Evolutionary conservation across 2,797 vertebrate species (phyloP).

Genomic region (Cuculus canorus): DNA sequence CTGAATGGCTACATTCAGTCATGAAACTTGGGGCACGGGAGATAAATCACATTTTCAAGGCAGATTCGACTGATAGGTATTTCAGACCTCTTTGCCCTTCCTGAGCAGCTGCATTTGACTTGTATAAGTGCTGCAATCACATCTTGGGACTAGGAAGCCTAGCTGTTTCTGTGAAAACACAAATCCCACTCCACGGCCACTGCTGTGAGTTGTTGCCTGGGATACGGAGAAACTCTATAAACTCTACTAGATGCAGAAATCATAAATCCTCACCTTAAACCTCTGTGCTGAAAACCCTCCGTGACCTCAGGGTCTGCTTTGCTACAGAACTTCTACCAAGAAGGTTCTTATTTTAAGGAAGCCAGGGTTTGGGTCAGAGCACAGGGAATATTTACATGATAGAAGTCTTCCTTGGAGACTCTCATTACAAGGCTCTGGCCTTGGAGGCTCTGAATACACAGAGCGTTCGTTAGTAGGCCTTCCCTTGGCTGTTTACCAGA

Average conservation of each 20-base stretch:
- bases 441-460: not conserved
- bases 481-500: not conserved
- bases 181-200: not conserved
- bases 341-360: not conserved
- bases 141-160: not conserved
- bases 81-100: not conserved
- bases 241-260: not conserved
- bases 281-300: not conserved
- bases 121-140: fast-evolving
- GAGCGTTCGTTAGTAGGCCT: not conserved
- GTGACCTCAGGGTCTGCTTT: not conserved
- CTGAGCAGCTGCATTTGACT: not conserved
- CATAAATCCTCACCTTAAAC: not conserved
- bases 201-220: not conserved
- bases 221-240: not conserved
- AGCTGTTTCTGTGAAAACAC: not conserved
- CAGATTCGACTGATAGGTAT: not conserved
- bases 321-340: not conserved
- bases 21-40: not conserved
- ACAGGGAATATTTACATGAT: not conserved
- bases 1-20: not conserved
- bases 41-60: not conserved
- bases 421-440: not conserved
- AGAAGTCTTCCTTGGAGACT: not conserved
- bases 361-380: not conserved